Evolutionary conservation across 2,113 vertebrate species (phyloP), one percentile per base, ranked within the genome.

Genomic region (Bothrops jararaca): DNA sequence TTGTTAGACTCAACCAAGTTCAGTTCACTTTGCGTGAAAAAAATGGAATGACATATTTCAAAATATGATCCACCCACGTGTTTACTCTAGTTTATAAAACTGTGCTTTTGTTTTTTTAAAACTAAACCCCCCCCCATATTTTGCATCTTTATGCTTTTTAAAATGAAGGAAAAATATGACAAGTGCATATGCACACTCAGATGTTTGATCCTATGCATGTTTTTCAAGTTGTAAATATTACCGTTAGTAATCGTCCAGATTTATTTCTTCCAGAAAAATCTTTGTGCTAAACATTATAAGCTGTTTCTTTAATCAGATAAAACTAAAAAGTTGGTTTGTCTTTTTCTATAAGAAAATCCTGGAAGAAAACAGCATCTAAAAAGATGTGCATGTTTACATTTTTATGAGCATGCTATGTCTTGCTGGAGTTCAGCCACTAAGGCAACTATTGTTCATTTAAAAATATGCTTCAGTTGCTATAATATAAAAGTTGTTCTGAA

Each of bases 121-220:
- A 80, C 20, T 39, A 34, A 80, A 39, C 15, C 6, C 18, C 18
- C 7, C 18, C 1, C 20, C 8, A 74, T 34, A 80, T 80, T 80
- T 80, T 80, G 69, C 18, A 80, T 80, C 18, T 80, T 39, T 39
- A 39, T 39, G 15, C 69, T 80, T 80, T 80, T 39, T 4, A 20
- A 39, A 39, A 80, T 3, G 53, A 54, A 34, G 6, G 18, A 80
- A 80, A 39, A 80, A 80, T 3, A 80, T 80, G 69, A 39, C 18
- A 34, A 6, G 23, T 64, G 5, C 45, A 5, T 54, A 56, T 89
- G 39, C n/a, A 90, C 23, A 52, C 22, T 52, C 74, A 92, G 88
- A 34, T 0, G 1, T 60, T n/a, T n/a, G 0, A 2, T 90, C 45
- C n/a, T 42, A 58, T 9, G 3, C 13, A 26, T 20, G 20, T 24